A percentile compares a stretch with the other conserved stretches of the same genome.
These are phyloP conservation scores for Engraulis encrasicolus DNA, from an alignment of 2,113 vertebrate genomes.

Conservation along the genomic window DNA sequence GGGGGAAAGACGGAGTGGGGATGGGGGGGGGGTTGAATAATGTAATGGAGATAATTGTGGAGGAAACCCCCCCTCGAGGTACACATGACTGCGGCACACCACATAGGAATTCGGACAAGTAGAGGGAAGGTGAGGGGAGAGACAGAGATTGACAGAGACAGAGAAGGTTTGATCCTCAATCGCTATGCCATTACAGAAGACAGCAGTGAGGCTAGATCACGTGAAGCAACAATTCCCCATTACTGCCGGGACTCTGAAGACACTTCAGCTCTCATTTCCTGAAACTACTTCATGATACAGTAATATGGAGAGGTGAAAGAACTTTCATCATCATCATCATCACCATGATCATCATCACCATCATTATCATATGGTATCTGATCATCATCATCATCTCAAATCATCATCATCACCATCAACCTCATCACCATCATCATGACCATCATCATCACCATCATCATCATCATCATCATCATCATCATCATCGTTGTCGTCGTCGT, in stretches of 20 bases:
- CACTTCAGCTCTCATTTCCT: background rate
- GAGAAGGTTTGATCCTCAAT: background rate
- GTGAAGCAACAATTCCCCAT: background rate
- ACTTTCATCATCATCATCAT: no score
- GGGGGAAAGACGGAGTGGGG: conserved; percentile 10
- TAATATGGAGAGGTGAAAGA: no score
- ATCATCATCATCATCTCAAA: no score
- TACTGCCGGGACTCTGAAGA: background rate
- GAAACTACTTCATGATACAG: background rate
- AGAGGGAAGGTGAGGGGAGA: background rate
- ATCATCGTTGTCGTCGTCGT: no score
- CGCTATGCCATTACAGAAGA: background rate
- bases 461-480: no score
- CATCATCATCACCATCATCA: no score
- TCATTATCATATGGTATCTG: no score
- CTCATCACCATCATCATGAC: no score
- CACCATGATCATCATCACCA: no score
- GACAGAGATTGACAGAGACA: background rate
- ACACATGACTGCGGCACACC: conserved; percentile 44
- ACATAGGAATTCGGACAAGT: background rate
- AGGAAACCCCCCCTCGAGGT: conserved; percentile 37
- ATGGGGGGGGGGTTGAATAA: conserved; percentile 44
- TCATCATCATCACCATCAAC: no score
- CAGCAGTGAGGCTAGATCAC: background rate
- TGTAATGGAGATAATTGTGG: conserved; percentile 50